Conservation (phyloP, 2,797 vertebrate species). For the Micropoecilia bifurca region DNA sequence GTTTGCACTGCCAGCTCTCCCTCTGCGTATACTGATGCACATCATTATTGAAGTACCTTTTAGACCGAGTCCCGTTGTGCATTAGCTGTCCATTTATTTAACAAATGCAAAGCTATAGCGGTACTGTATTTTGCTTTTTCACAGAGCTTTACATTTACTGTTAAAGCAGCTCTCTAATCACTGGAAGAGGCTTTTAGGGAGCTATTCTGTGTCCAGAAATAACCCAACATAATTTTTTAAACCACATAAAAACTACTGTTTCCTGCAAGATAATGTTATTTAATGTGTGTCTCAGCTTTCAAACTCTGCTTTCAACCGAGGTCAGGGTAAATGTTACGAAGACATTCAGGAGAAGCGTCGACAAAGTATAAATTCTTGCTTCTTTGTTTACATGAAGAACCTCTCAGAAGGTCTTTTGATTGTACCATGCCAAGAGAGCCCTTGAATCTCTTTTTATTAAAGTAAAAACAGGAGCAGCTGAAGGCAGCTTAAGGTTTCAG, state of each 20-base stretch:
- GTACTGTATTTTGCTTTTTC: conserved; percentile 37
- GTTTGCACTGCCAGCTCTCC: conserved; percentile 1
- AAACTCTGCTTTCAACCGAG: conserved; percentile 3
- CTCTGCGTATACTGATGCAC: neutral
- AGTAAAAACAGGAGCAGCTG: conserved; percentile 7
- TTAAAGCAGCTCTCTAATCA: conserved; percentile 40
- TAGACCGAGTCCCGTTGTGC: conserved; percentile 10
- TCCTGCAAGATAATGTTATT: conserved; percentile 16
- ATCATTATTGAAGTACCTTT: conserved; percentile 24
- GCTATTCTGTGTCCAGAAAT: conserved; percentile 32
- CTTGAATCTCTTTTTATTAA: conserved; percentile 20
- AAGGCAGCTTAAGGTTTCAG: neutral
- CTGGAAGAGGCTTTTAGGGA: conserved; percentile 54
- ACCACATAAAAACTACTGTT: conserved; percentile 22
- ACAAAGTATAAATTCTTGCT: conserved; percentile 34
- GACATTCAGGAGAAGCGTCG: conserved; percentile 21
- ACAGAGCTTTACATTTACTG: conserved; percentile 43
- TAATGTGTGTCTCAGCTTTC: conserved; percentile 4
- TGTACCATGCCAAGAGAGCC: neutral
- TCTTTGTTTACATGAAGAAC: conserved; percentile 20
- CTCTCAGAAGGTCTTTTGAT: conserved; percentile 14
- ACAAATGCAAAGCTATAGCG: conserved; percentile 23
- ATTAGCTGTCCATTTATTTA: conserved; percentile 28
- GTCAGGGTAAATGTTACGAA: neutral
- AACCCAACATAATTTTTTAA: conserved; percentile 31